phyloP scores from a whole-genome alignment of 1,140 invertebrate species.

The Ips nitidus region DNA sequence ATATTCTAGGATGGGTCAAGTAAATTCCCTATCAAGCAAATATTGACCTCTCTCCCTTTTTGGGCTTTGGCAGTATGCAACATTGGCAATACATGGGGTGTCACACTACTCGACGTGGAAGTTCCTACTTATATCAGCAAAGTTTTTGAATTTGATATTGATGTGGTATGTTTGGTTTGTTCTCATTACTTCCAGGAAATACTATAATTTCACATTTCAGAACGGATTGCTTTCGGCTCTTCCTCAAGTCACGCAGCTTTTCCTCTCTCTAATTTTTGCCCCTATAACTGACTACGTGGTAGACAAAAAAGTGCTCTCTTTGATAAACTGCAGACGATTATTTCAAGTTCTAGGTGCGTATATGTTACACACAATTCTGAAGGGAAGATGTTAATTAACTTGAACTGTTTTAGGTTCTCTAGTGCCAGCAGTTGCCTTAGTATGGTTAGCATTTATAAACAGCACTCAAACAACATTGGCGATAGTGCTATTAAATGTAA shows the following conservation, averaged over 20 bases:
- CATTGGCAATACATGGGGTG: slow-evolving; percentile 89
- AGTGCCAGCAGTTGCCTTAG: slow-evolving; percentile 13
- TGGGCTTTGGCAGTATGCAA: slow-evolving; percentile 61
- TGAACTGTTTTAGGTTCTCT: slow-evolving; percentile 21
- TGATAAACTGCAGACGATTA: slow-evolving; percentile 62
- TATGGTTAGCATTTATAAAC: slow-evolving; percentile 26
- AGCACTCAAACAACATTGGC: slow-evolving; percentile 21
- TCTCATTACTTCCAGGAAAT: not conserved
- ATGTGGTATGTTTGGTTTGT: slow-evolving; percentile 51
- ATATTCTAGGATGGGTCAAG: slow-evolving; percentile 21
- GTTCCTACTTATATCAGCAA: slow-evolving; percentile 88
- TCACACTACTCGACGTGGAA: slow-evolving; percentile 86
- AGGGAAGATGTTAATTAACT: not conserved
- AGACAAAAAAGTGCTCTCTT: slow-evolving; percentile 57
- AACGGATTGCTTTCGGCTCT: slow-evolving; percentile 74
- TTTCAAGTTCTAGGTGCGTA: slow-evolving; percentile 64
- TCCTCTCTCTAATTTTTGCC: slow-evolving; percentile 66
- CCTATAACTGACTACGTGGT: slow-evolving; percentile 64
- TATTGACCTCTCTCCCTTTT: slow-evolving; percentile 34
- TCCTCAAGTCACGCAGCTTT: slow-evolving; percentile 75
- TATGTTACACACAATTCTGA: not conserved
- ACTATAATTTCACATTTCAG: slow-evolving; percentile 54
- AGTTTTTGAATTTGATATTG: slow-evolving; percentile 72
- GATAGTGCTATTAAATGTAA: slow-evolving; percentile 26
- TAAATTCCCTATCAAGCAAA: slow-evolving; percentile 28